Evolutionary conservation across 2,888 invertebrate genomes (phyloP).

Genomic region (Tenthredo amoena): DNA sequence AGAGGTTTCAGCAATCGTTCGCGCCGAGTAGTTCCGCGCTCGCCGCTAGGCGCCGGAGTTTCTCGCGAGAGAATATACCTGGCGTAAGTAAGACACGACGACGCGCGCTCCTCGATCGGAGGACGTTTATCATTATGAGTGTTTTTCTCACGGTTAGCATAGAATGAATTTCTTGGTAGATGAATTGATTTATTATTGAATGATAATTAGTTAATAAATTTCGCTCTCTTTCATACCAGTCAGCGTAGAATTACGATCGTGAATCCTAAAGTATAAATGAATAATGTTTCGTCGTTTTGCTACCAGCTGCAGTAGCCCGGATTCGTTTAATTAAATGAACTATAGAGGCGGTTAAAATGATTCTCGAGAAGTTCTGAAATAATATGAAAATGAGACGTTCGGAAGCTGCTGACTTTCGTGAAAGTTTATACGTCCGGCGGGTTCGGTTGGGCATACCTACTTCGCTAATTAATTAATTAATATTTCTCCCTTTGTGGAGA

Average conservation of each 20-base stretch:
- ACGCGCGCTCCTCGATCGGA: background rate
- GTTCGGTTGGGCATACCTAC: background rate
- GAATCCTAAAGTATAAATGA: background rate
- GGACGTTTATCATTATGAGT: background rate
- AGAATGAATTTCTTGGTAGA: too few species aligned
- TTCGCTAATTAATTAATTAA: slow-evolving; percentile 65
- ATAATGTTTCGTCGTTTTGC: background rate
- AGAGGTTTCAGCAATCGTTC: background rate
- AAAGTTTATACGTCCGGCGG: slow-evolving; percentile 1
- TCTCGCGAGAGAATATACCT: background rate
- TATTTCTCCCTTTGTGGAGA: slow-evolving; percentile 57
- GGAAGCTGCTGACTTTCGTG: slow-evolving; percentile 21
- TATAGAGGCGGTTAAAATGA: slow-evolving; percentile 12
- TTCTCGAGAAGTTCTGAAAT: slow-evolving; percentile 16
- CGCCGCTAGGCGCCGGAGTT: background rate
- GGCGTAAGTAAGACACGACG: background rate
- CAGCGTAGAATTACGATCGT: background rate
- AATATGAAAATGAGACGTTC: slow-evolving; percentile 27
- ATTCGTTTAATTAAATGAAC: slow-evolving; percentile 39
- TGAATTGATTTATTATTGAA: background rate
- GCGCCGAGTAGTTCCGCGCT: background rate
- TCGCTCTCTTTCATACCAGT: background rate
- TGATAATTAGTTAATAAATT: background rate
- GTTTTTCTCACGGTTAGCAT: too few species aligned
- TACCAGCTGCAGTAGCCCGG: background rate